phyloP scores from a whole-genome alignment of 1,140 invertebrate genomes.

The Drosophila nikananu region DNA sequence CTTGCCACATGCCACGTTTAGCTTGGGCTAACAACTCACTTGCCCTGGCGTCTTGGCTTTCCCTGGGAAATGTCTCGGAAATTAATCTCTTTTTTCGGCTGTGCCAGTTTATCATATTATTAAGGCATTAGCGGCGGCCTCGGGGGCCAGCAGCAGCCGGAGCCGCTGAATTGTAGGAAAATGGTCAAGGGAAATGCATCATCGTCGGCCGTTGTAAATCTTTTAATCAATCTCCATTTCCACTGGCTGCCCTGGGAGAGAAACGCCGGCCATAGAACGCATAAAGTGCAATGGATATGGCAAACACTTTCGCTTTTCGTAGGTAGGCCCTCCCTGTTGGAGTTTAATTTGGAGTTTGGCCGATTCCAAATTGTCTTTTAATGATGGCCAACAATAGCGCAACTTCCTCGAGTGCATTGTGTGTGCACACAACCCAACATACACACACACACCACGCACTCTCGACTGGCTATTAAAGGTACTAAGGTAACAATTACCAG shows the following conservation, averaged over 20 bases:
- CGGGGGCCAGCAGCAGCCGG: constrained; percentile 26
- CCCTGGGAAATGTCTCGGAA: constrained; percentile 46
- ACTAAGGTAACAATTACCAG: constrained; percentile 57
- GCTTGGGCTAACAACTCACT: constrained; percentile 52
- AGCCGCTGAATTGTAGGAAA: constrained; percentile 20
- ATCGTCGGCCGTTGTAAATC: constrained; percentile 36
- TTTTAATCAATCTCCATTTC: constrained; percentile 60
- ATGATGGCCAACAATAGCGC: constrained; percentile 58
- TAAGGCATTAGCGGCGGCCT: constrained; percentile 49
- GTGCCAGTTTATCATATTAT: constrained; percentile 51
- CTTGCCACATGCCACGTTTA: constrained; percentile 53
- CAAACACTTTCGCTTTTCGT: constrained; percentile 61
- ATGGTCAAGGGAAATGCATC: constrained; percentile 60
- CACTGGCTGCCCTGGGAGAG: constrained; percentile 4
- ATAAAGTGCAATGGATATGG: constrained; percentile 34
- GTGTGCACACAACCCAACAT: constrained; percentile 15
- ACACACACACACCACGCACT: constrained; percentile 17
- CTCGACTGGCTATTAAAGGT: constrained; percentile 26
- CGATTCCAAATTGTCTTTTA: constrained; percentile 59
- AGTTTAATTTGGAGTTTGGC: constrained; percentile 39
- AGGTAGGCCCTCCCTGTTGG: constrained; percentile 1
- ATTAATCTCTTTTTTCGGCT: constrained; percentile 52
- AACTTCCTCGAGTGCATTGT: constrained; percentile 62
- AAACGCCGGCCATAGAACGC: constrained; percentile 22
- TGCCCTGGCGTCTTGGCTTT: constrained; percentile 29